These are phyloP conservation scores for Hyperopisus bebe DNA, from an alignment of 2,113 vertebrate genomes.

Conservation along the genomic window DNA sequence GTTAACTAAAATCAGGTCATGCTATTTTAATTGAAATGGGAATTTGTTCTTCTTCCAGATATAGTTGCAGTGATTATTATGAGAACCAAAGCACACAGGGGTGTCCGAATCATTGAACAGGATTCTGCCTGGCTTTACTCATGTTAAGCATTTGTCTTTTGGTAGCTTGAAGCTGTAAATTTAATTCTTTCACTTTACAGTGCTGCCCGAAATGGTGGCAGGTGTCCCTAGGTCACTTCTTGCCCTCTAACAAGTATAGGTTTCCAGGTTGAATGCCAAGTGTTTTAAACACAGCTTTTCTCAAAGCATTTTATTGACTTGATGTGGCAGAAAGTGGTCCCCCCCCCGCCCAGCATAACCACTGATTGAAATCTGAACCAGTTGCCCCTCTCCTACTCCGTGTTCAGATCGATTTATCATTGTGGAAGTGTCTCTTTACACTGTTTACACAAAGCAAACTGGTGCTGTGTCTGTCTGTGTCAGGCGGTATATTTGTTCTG, in stretches of 20 bases:
- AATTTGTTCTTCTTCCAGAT: neutral
- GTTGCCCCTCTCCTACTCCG: neutral
- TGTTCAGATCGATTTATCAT: neutral
- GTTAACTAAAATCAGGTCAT: slow-evolving; percentile 5
- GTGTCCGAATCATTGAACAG: neutral
- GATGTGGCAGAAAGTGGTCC: neutral
- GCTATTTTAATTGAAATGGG: neutral
- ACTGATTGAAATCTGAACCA: slow-evolving; percentile 11
- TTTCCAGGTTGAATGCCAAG: neutral
- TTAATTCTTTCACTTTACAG: neutral
- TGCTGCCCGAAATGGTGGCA: neutral
- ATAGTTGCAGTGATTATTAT: neutral
- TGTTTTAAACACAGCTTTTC: neutral
- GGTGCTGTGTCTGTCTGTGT: neutral
- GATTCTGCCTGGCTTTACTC: neutral
- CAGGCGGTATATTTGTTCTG: neutral
- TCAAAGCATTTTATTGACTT: neutral
- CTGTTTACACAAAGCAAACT: neutral
- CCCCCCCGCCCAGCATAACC: neutral
- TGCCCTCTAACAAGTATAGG: neutral
- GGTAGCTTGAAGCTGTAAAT: neutral
- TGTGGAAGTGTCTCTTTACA: neutral
- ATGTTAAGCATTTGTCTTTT: neutral
- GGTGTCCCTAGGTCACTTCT: neutral
- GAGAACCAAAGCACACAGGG: neutral